These are phyloP conservation scores for Ochotona curzoniae DNA, from an alignment of 2,113 vertebrate genomes.

Conservation along the genomic window DNA sequence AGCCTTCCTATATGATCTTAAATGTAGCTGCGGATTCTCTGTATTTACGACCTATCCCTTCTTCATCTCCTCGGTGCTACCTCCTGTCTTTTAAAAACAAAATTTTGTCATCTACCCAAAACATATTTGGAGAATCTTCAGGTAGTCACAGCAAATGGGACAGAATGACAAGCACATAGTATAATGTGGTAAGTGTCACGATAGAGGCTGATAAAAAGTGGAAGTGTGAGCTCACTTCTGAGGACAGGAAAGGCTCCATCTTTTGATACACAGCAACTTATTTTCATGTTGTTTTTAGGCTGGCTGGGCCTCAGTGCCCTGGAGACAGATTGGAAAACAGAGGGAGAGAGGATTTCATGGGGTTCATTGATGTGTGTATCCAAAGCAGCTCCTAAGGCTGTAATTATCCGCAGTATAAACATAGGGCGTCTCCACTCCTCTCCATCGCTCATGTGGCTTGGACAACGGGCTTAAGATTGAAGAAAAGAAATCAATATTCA, in stretches of 20 bases:
- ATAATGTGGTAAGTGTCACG: accelerated
- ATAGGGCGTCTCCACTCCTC: not conserved
- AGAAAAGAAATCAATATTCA: constrained; percentile 63
- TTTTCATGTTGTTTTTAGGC: not conserved
- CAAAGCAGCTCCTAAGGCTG: not conserved
- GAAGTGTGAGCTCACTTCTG: not conserved
- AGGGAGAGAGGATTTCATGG: not conserved
- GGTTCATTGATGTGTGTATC: not conserved
- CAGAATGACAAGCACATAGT: accelerated
- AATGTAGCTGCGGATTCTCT: no score
- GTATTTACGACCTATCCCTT: not conserved
- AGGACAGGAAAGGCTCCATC: not conserved
- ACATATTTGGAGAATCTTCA: accelerated
- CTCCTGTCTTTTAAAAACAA: not conserved
- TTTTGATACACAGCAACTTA: not conserved
- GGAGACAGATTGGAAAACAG: not conserved
- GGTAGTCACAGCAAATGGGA: not conserved
- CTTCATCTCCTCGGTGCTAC: not conserved
- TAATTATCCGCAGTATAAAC: not conserved
- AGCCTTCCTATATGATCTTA: not conserved
- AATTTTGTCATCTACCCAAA: no score
- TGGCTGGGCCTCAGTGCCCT: not conserved
- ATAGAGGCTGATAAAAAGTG: not conserved
- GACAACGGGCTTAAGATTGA: constrained; percentile 54
- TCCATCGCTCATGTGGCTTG: not conserved